Evolutionary conservation across 2,888 invertebrate genomes (phyloP).

Genomic region (Parnassius smintheus): DNA sequence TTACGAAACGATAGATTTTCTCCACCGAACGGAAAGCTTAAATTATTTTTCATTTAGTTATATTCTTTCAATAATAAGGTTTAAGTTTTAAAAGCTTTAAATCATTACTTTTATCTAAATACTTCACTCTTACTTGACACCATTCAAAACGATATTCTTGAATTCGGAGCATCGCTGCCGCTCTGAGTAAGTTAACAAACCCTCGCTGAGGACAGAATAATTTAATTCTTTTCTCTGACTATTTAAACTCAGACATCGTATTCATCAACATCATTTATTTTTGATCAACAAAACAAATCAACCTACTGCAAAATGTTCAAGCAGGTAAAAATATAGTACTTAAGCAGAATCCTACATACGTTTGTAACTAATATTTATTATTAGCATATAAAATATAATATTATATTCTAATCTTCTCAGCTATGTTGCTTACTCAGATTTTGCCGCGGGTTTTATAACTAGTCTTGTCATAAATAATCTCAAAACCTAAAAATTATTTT

Average conservation of each 20-base stretch:
- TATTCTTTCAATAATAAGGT: no score
- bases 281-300: constrained; percentile 38
- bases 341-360: no score
- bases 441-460: no score
- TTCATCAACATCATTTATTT: constrained; percentile 46
- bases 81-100: background rate
- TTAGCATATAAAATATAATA: no score
- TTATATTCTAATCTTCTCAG: no score
- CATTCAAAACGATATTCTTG: constrained; percentile 55
- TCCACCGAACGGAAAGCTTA: no score
- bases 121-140: constrained; percentile 42
- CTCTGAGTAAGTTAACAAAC: constrained; percentile 55
- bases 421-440: no score
- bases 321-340: constrained; percentile 53
- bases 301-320: constrained; percentile 67
- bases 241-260: constrained; percentile 53
- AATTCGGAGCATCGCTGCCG: constrained; percentile 61
- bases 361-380: no score
- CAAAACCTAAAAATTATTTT: no score
- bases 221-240: constrained; percentile 46
- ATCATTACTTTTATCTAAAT: constrained; percentile 21
- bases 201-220: constrained; percentile 53
- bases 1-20: no score
- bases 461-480: no score
- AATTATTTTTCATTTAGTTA: no score